Conservation (phyloP, 2,888 invertebrate genomes). For the Nezara viridula region DNA sequence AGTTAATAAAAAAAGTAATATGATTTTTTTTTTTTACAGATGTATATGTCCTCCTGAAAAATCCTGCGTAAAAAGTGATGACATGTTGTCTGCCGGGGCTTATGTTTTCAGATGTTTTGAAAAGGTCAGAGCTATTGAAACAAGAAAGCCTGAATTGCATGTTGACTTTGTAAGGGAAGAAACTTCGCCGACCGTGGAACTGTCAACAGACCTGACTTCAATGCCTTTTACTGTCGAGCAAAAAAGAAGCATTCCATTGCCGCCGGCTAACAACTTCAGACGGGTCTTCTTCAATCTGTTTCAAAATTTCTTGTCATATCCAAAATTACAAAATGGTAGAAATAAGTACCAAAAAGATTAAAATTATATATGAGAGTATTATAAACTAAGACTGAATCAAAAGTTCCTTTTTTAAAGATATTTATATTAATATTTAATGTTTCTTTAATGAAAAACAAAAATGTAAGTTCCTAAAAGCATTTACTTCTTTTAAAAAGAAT, state of each 20-base stretch:
- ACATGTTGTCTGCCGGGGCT: background rate
- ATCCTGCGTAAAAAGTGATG: slow-evolving; percentile 12
- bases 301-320: background rate
- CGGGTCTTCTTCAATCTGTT: background rate
- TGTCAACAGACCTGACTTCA: background rate
- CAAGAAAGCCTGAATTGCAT: background rate
- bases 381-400: slow-evolving; percentile 17
- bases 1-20: too few species aligned
- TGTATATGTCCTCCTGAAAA: slow-evolving; percentile 14
- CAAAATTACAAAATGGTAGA: background rate
- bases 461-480: background rate
- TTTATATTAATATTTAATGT: background rate
- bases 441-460: background rate
- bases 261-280: too few species aligned
- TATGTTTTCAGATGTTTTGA: slow-evolving; percentile 17
- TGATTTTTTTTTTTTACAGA: background rate
- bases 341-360: slow-evolving; percentile 18
- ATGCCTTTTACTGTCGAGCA: background rate
- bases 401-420: background rate
- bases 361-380: background rate
- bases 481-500: background rate
- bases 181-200: background rate
- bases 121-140: background rate
- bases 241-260: background rate
- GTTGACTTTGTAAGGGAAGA: background rate